Conservation (phyloP, 53 echinoderm and acorn worm species). For the Holothuria leucospilota region DNA sequence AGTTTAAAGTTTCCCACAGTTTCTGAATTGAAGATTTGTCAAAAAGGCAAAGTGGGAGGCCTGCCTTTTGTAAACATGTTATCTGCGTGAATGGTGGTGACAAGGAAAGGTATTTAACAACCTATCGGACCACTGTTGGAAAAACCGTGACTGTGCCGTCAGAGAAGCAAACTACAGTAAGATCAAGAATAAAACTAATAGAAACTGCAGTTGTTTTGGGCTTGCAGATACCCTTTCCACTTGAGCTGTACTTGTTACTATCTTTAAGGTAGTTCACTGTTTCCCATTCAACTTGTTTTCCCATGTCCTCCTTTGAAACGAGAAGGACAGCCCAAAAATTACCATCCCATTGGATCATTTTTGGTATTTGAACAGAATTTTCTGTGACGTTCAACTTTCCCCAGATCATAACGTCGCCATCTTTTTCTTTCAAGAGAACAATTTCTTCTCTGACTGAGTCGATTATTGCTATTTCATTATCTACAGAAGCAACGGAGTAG, state of each 20-base stretch:
- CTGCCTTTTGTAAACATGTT: too few species aligned
- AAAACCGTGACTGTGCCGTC: slow-evolving; percentile 3
- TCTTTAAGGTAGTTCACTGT: not conserved
- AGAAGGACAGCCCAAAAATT: too few species aligned
- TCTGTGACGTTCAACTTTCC: not conserved
- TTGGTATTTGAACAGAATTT: not conserved
- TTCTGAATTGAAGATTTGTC: too few species aligned
- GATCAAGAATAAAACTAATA: slow-evolving; percentile 19
- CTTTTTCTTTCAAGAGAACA: not conserved
- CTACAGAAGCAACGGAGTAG: slow-evolving; percentile 16
- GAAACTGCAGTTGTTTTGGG: slow-evolving; percentile 6
- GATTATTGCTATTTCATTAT: not conserved
- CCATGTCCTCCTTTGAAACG: not conserved
- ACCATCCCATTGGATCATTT: slow-evolving; percentile 18
- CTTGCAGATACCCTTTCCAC: not conserved
- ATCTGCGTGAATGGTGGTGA: too few species aligned
- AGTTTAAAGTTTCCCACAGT: too few species aligned
- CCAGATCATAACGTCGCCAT: not conserved
- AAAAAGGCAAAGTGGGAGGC: too few species aligned
- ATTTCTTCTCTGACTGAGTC: slow-evolving; percentile 25
- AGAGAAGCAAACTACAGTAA: slow-evolving; percentile 10
- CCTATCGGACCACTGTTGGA: too few species aligned
- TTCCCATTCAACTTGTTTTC: too few species aligned
- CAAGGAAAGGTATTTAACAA: too few species aligned
- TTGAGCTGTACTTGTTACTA: not conserved